phyloP scores from a whole-genome alignment of 2,113 vertebrate genomes.

The Elephantulus edwardii region DNA sequence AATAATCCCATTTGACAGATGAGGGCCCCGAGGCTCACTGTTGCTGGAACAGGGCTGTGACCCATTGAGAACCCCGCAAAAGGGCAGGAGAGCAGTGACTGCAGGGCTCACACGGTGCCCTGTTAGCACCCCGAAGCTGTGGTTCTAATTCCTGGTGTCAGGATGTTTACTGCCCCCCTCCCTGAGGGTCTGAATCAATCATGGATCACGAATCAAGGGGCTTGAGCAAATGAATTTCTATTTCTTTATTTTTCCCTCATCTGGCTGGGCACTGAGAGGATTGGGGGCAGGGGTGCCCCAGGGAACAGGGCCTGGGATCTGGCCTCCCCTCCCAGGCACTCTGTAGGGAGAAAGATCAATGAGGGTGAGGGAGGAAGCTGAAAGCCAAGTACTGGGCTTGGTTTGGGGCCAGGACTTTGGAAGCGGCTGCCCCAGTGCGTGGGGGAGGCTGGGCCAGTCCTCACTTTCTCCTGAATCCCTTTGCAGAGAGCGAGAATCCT shows the following conservation, averaged over 20 bases:
- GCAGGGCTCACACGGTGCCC: not conserved
- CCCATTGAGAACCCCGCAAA: not conserved
- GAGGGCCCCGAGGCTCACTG: not conserved
- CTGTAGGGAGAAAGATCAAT: too few species aligned
- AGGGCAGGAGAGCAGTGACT: not conserved
- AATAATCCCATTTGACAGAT: not conserved
- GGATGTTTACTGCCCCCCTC: not conserved
- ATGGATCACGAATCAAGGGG: not conserved
- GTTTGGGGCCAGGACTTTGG: not conserved
- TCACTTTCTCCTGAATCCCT: constrained; percentile 21
- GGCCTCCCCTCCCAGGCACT: too few species aligned
- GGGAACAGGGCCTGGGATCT: not conserved
- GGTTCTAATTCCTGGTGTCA: not conserved
- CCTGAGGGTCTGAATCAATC: not conserved
- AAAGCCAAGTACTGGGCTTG: not conserved
- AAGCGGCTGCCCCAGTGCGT: not conserved
- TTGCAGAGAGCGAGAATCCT: constrained; percentile 73
- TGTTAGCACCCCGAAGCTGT: not conserved
- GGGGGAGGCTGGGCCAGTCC: not conserved
- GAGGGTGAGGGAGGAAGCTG: not conserved
- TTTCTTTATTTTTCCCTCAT: not conserved
- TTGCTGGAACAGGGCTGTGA: not conserved
- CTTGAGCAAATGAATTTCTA: not conserved
- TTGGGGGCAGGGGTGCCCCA: not conserved
- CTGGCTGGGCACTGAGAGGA: not conserved